Percentiles rank a stretch among this genome's conserved stretches.
phyloP scores from a whole-genome alignment of 2,888 invertebrate genomes.

The Nudaria mundana region DNA sequence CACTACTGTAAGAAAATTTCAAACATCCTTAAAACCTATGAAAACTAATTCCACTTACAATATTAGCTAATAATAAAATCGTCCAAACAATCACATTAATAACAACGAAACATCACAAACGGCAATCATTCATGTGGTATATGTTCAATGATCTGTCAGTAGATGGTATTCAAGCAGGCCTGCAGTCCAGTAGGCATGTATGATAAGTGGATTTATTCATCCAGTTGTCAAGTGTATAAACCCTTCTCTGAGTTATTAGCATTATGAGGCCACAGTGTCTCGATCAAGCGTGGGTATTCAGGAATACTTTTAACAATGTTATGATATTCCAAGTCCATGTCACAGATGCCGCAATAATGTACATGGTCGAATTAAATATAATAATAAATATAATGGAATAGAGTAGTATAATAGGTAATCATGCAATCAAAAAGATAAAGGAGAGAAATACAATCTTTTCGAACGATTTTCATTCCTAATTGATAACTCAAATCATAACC shows the following conservation, averaged over 20 bases:
- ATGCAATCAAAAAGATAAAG: background rate
- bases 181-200: slow-evolving; percentile 23
- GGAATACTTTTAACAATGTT: slow-evolving; percentile 40
- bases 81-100: slow-evolving; percentile 24
- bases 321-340: slow-evolving; percentile 59
- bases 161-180: slow-evolving; percentile 33
- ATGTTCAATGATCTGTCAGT: slow-evolving; percentile 29
- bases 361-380: slow-evolving; percentile 51
- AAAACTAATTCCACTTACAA: too few relatives aligned
- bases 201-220: slow-evolving; percentile 17
- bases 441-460: background rate
- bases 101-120: slow-evolving; percentile 33
- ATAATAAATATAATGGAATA: slow-evolving; percentile 26
- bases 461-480: too few relatives aligned
- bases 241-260: slow-evolving; percentile 24
- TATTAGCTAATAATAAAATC: slow-evolving; percentile 11
- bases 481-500: too few relatives aligned
- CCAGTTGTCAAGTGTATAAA: background rate
- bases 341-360: slow-evolving; percentile 53
- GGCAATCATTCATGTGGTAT: slow-evolving; percentile 28
- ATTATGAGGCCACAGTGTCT: slow-evolving; percentile 26
- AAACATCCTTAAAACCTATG: too few relatives aligned
- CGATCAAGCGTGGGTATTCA: slow-evolving; percentile 31
- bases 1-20: too few relatives aligned
- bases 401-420: slow-evolving; percentile 1